Percentiles rank a stretch among this genome's conserved stretches.
phyloP scores from a whole-genome alignment of 23 tunicate genomes.

The Styela clava region DNA sequence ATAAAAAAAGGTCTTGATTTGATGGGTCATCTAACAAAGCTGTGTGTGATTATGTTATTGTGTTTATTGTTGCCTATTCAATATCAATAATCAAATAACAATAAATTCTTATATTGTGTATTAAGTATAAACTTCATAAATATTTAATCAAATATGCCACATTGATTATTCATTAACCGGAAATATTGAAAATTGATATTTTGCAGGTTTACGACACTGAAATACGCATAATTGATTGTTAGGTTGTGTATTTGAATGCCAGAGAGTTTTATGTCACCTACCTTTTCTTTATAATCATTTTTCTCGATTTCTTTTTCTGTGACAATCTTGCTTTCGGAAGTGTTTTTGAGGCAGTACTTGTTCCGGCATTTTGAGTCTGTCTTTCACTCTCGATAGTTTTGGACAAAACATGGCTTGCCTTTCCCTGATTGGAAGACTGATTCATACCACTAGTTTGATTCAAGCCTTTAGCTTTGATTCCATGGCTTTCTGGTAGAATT shows the following conservation, averaged over 20 bases:
- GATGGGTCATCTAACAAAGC: no score
- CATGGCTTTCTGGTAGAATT: not conserved
- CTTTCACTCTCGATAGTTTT: not conserved
- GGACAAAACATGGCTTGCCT: not conserved
- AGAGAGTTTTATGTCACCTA: no score
- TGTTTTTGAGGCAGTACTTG: not conserved
- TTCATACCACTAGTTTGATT: not conserved
- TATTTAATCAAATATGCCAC: not conserved
- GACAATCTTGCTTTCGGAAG: not conserved
- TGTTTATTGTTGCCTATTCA: no score
- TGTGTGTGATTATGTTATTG: no score
- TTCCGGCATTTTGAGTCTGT: not conserved
- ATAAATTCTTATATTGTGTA: no score
- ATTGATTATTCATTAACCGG: not conserved
- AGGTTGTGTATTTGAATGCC: no score
- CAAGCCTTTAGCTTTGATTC: not conserved
- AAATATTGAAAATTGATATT: no score
- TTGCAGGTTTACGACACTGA: no score
- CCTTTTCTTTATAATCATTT: not conserved
- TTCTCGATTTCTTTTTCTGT: not conserved
- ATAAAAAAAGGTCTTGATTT: no score
- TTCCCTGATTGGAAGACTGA: not conserved
- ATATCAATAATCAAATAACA: no score
- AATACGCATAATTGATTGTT: no score
- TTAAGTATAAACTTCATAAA: not conserved